Conservation (phyloP, 1,140 invertebrate species). For the Tetragnatha versicolor region DNA sequence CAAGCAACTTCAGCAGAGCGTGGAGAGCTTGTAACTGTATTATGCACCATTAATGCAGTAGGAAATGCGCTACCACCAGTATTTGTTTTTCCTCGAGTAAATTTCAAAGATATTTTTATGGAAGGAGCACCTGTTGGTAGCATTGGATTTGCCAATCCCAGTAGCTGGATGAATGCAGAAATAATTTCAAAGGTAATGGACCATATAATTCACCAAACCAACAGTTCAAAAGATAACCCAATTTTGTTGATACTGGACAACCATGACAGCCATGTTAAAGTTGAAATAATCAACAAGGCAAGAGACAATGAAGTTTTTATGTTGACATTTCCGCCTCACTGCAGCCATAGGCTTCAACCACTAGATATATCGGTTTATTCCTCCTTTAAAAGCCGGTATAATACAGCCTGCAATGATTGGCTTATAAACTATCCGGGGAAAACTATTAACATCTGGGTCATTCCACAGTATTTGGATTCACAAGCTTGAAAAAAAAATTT, state of each 20-base stretch:
- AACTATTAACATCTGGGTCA: background rate
- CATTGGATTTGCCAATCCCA: background rate
- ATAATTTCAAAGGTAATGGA: background rate
- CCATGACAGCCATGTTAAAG: constrained; percentile 60
- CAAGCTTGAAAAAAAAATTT: too few species aligned
- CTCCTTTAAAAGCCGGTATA: constrained; percentile 62
- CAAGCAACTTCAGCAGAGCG: constrained; percentile 63
- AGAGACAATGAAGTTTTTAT: constrained; percentile 62
- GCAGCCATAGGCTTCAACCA: constrained; percentile 66
- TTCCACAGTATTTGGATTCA: too few species aligned
- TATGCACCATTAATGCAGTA: constrained; percentile 61
- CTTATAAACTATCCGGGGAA: background rate
- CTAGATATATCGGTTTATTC: constrained; percentile 65
- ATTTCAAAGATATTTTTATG: background rate
- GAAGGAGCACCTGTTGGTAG: background rate
- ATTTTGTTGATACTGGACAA: constrained; percentile 59
- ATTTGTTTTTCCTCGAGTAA: constrained; percentile 65
- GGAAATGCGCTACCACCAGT: constrained; percentile 64
- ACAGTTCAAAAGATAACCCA: constrained; percentile 1
- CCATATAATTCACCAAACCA: background rate
- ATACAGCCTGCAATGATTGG: background rate
- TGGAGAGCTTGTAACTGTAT: constrained; percentile 64
- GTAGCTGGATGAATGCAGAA: background rate
- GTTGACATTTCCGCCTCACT: constrained; percentile 66
- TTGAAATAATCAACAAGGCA: constrained; percentile 58